phyloP scores from a whole-genome alignment of 2,797 vertebrate genomes.

The Phoeniculus purpureus region DNA sequence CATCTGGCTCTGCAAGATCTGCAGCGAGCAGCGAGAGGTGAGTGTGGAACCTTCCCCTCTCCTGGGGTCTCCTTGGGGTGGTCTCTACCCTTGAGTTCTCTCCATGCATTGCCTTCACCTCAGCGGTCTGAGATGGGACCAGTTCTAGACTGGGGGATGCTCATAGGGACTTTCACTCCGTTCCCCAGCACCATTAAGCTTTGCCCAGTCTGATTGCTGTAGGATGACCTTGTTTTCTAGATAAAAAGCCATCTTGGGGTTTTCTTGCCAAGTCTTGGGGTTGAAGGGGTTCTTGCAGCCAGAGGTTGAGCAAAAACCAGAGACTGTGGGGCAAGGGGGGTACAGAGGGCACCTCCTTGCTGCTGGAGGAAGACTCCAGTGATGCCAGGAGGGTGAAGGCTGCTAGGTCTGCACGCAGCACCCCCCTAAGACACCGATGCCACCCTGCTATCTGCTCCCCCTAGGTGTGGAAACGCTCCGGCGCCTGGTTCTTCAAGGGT shows the following conservation, averaged over 20 bases:
- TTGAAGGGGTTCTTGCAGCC: neutral
- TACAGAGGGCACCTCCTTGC: rapidly evolving
- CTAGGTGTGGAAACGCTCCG: conserved; percentile 93
- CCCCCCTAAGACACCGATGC: rapidly evolving
- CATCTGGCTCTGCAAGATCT: conserved; percentile 93
- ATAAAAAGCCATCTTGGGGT: rapidly evolving
- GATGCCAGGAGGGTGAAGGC: neutral
- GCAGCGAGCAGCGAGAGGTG: conserved; percentile 94
- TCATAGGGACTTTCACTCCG: neutral
- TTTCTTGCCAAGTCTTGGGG: neutral
- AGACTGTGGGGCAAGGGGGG: too few relatives aligned
- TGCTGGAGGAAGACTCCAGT: neutral
- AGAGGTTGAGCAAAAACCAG: neutral
- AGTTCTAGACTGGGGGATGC: neutral
- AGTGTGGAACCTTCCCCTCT: conserved; percentile 16
- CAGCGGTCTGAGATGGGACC: rapidly evolving
- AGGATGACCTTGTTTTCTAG: neutral
- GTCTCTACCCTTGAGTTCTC: neutral
- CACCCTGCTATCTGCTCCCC: neutral
- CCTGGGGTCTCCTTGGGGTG: rapidly evolving
- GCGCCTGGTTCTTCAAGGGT: conserved; percentile 97
- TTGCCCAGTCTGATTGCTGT: rapidly evolving
- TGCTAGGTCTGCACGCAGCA: neutral
- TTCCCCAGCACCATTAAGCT: neutral
- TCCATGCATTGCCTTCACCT: neutral